phyloP scores from a whole-genome alignment of 2,888 invertebrate genomes.

The Hypolimnas misippus region DNA sequence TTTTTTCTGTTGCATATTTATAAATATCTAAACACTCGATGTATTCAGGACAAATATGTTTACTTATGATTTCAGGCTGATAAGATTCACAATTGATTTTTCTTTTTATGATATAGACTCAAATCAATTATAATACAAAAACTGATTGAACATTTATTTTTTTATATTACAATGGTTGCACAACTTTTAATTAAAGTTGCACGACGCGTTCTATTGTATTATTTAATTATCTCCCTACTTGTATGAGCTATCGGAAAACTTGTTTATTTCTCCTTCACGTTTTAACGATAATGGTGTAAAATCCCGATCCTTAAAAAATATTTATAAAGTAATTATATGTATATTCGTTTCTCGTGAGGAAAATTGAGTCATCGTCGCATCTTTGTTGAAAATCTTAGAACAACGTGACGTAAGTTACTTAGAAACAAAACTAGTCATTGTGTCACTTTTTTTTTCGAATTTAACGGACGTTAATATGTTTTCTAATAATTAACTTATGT shows the following conservation, averaged over 20 bases:
- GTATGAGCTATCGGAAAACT: not conserved
- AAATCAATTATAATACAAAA: not conserved
- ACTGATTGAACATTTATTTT: not conserved
- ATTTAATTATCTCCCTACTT: not conserved
- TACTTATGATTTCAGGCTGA: no score
- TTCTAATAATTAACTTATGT: not conserved
- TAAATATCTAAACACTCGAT: no score
- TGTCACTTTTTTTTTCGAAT: not conserved
- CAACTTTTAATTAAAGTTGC: not conserved
- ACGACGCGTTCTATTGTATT: conserved; percentile 1
- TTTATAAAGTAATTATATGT: not conserved
- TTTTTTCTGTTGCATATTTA: no score
- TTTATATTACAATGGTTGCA: not conserved
- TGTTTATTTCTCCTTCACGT: not conserved
- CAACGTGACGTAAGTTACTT: not conserved
- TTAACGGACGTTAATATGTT: not conserved
- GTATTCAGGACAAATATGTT: no score
- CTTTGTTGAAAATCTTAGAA: not conserved
- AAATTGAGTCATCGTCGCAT: not conserved
- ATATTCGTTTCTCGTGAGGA: not conserved
- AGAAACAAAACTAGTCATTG: not conserved
- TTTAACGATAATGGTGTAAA: not conserved
- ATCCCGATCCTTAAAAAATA: not conserved
- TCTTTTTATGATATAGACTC: no score
- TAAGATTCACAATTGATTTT: no score